phyloP scores from a whole-genome alignment of 1,140 invertebrate species.

The Drosophila punjabiensis region DNA sequence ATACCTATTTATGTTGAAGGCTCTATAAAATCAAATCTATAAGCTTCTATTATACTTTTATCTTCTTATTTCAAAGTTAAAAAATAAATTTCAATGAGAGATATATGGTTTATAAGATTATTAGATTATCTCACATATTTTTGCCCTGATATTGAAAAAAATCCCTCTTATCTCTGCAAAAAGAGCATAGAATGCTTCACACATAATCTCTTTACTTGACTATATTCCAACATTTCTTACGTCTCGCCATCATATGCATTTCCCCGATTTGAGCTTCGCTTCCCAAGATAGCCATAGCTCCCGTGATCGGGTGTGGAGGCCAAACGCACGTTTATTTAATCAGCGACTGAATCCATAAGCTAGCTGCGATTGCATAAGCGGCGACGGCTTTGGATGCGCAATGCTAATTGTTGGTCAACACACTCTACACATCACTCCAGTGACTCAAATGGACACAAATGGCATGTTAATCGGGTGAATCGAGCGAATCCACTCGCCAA shows the following conservation, averaged over 20 bases:
- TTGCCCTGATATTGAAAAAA: not conserved
- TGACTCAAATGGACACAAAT: conserved; percentile 50
- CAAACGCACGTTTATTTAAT: conserved; percentile 48
- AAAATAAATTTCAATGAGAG: not conserved
- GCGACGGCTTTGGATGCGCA: conserved; percentile 21
- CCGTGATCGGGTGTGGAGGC: conserved; percentile 19
- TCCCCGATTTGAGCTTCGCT: conserved; percentile 6
- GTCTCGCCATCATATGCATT: not conserved
- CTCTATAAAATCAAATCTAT: not conserved
- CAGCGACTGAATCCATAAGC: conserved; percentile 16
- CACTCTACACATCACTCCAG: conserved; percentile 16
- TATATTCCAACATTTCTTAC: not conserved
- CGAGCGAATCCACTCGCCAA: conserved; percentile 52
- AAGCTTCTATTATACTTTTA: not conserved
- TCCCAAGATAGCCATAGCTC: not conserved
- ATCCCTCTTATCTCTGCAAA: not conserved
- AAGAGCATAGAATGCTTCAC: not conserved
- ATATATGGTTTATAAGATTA: not conserved
- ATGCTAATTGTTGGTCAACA: conserved; percentile 68
- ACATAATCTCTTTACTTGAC: not conserved
- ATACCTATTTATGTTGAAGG: not conserved
- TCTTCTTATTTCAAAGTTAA: not conserved
- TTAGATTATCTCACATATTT: not conserved
- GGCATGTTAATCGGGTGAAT: conserved; percentile 62
- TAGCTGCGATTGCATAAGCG: conserved; percentile 47